These are phyloP conservation scores for Mystacornis crossleyi DNA, from an alignment of 2,113 vertebrate genomes.

Conservation along the genomic window DNA sequence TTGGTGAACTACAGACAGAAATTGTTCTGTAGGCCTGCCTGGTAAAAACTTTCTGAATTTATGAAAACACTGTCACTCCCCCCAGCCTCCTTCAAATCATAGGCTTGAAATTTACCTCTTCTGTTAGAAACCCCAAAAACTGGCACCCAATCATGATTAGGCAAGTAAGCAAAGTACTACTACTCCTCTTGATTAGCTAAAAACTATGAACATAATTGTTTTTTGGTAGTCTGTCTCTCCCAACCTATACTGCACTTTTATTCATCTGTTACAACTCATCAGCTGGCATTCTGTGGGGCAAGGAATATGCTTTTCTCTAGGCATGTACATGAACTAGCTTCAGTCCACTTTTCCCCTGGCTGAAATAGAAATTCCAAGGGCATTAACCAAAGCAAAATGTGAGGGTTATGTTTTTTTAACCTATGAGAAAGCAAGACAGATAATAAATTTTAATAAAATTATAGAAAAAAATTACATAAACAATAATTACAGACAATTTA, in stretches of 20 bases:
- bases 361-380: not conserved
- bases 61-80: not conserved
- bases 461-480: not conserved
- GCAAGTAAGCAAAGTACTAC: not conserved
- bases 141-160: not conserved
- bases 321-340: not conserved
- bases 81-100: not conserved
- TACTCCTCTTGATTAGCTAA: not conserved
- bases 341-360: not conserved
- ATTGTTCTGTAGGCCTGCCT: not conserved
- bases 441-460: not conserved
- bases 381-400: not conserved
- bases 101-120: not conserved
- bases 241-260: not conserved
- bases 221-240: not conserved
- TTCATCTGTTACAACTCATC: not conserved
- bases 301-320: not conserved
- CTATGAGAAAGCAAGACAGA: not conserved
- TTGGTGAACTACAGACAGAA: conserved; percentile 1
- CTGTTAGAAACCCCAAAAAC: not conserved
- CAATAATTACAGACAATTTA: not conserved
- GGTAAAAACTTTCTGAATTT: not conserved
- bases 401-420: not conserved
- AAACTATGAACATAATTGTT: not conserved
- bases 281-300: not conserved